A percentile compares a stretch with the other conserved stretches of the same genome.
Conservation (phyloP, 1,140 invertebrate species). For the Sinonovacula constricta region DNA sequence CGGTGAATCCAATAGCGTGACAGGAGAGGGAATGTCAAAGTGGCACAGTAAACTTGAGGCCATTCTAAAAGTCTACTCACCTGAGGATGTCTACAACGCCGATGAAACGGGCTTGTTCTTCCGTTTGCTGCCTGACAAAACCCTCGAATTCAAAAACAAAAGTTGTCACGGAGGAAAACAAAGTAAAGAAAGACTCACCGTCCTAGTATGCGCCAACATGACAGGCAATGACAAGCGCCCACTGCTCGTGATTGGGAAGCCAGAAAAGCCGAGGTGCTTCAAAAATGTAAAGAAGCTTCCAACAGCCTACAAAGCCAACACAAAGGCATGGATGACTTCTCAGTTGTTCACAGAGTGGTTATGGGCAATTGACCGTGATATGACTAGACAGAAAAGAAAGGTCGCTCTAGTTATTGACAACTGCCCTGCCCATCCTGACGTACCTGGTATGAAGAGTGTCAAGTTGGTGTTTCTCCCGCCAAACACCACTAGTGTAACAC, state of each 20-base stretch:
- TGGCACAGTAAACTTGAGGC: too few species aligned
- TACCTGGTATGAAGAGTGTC: conserved; percentile 64
- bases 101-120: conserved; percentile 59
- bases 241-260: conserved; percentile 80
- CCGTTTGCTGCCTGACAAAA: conserved; percentile 51
- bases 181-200: conserved; percentile 79
- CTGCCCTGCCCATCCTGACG: conserved; percentile 48
- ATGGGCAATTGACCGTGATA: conserved; percentile 48
- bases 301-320: conserved; percentile 54
- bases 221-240: conserved; percentile 78
- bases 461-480: conserved; percentile 54
- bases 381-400: conserved; percentile 25
- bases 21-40: too few species aligned
- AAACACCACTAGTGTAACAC: conserved; percentile 50
- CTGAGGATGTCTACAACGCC: conserved; percentile 50
- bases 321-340: conserved; percentile 80
- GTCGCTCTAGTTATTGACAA: conserved; percentile 53
- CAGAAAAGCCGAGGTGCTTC: conserved; percentile 78
- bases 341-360: conserved; percentile 64
- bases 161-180: conserved; percentile 70
- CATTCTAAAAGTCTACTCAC: too few species aligned
- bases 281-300: conserved; percentile 72
- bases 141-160: conserved; percentile 36
- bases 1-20: too few species aligned
- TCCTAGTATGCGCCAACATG: conserved; percentile 78